Evolutionary conservation across 1,140 invertebrate species (phyloP).

Genomic region (Campoletis sonorensis): DNA sequence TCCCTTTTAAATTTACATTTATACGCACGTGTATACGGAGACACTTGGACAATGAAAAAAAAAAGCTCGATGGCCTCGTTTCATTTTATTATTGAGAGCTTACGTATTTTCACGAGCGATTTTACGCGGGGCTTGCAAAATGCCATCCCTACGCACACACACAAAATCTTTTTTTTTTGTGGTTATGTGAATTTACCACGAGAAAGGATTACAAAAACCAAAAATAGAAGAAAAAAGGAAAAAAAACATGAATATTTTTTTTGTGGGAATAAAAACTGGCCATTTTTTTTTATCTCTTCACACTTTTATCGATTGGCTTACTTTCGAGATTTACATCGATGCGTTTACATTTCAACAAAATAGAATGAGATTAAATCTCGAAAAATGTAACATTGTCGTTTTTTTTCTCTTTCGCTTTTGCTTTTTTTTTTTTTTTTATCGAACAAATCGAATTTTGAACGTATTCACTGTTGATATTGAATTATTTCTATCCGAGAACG

Average conservation of each 20-base stretch:
- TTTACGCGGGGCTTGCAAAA: not conserved
- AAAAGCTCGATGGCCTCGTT: constrained; percentile 48
- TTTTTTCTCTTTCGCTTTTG: not conserved
- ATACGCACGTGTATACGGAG: not conserved
- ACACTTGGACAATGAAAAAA: not conserved
- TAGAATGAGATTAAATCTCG: not conserved
- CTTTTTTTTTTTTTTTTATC: not conserved
- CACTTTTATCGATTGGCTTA: no score
- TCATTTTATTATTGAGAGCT: constrained; percentile 46
- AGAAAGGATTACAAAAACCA: not conserved
- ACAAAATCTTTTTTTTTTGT: not conserved
- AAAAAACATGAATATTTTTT: not conserved
- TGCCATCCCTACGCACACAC: not conserved
- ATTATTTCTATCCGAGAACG: constrained; percentile 1
- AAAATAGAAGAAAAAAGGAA: no score
- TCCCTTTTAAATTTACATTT: not conserved
- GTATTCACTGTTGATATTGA: not conserved
- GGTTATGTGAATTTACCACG: not conserved
- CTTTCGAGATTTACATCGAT: no score
- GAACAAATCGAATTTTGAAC: not conserved
- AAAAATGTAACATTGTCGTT: not conserved
- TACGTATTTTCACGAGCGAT: not conserved
- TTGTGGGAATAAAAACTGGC: not conserved
- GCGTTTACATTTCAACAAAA: no score
- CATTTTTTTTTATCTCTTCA: no score